phyloP scores from a whole-genome alignment of 1,140 invertebrate genomes.

The Aphaenogaster floridana region DNA sequence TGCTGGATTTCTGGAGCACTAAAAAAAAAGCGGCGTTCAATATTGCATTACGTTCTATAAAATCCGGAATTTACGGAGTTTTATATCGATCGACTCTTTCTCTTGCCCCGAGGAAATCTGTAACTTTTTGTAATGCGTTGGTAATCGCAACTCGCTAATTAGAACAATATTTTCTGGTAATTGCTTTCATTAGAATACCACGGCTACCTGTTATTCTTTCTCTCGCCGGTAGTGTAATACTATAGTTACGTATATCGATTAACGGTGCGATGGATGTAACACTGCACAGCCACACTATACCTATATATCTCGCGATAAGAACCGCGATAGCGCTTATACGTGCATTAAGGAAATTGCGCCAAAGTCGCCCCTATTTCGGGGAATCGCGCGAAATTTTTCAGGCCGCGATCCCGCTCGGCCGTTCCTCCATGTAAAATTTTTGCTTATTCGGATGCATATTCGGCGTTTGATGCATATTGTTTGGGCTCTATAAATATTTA shows the following conservation, averaged over 20 bases:
- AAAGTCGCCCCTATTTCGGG: constrained; percentile 24
- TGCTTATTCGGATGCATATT: constrained; percentile 52
- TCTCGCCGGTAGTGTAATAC: constrained; percentile 59
- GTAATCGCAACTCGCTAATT: constrained; percentile 68
- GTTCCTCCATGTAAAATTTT: constrained; percentile 20
- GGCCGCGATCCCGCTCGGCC: neutral
- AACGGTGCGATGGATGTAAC: constrained; percentile 37
- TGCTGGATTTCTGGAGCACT: neutral
- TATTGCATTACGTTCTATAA: constrained; percentile 1
- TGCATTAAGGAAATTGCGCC: constrained; percentile 40
- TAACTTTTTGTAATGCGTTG: constrained; percentile 48
- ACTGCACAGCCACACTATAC: neutral
- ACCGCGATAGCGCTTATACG: neutral
- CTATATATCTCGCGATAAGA: constrained; percentile 15
- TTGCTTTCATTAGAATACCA: constrained; percentile 63
- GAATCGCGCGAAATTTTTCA: constrained; percentile 18
- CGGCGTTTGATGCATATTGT: constrained; percentile 55
- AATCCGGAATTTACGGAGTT: constrained; percentile 28
- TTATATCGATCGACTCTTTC: neutral
- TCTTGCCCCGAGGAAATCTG: constrained; percentile 18
- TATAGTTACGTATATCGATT: constrained; percentile 66
- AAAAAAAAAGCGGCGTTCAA: neutral
- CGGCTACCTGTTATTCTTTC: constrained; percentile 52
- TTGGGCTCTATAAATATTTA: constrained; percentile 59
- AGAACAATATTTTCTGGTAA: constrained; percentile 67